Base-by-base conservation (phyloP, 92 coral and sea anemone species). In the Epizoanthus illoricatus region DNA sequence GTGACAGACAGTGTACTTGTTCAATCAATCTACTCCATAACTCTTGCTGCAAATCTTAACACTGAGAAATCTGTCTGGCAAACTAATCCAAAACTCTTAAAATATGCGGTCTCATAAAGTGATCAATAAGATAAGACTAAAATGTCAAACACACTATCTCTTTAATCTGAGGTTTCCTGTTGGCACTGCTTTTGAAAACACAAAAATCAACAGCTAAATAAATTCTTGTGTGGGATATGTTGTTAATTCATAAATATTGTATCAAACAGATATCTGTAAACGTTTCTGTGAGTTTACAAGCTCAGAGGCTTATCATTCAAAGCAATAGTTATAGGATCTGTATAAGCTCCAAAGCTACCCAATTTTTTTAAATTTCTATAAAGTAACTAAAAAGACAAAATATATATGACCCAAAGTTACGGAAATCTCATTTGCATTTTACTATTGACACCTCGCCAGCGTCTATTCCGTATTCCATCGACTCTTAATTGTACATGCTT, bases 81-180 rank as follows among this genome's bases (percentile, higher is more conserved):
- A 49, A 60, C 24, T 73, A 73, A 73, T 64, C 82, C 71, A 43
- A 28, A 63, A 2, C 59, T 61, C 59, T n/a, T 39, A 39, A 43
- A 75, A 28, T 28, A 63, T 20, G 41, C 60, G 63, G 49, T 43
- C 45, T 45, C 60, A 78, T 78, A 43, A 63, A 43, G 71, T 52
- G 16, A 52, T 7, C 16, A 10, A 52, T 13, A 52, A 52, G 56
- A 52, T 11, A 52, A 52, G 56, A 11, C 10, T 16, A 43, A 63
- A 78, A 19, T 59, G 65, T 59, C 54, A 75, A 75, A 75, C 43
- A 15, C 28, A 78, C 65, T 62, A 45, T 78, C 82, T 17, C 56
- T 42, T n/a, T 28, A 18, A 40, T 41, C 47, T 69, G 42, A 58
- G 82, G 62, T 78, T 76, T 78, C 82, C 82, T 65, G 82, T 78